Base-by-base conservation (phyloP, 2,797 vertebrate species). In the Pangasius macronema region DNA sequence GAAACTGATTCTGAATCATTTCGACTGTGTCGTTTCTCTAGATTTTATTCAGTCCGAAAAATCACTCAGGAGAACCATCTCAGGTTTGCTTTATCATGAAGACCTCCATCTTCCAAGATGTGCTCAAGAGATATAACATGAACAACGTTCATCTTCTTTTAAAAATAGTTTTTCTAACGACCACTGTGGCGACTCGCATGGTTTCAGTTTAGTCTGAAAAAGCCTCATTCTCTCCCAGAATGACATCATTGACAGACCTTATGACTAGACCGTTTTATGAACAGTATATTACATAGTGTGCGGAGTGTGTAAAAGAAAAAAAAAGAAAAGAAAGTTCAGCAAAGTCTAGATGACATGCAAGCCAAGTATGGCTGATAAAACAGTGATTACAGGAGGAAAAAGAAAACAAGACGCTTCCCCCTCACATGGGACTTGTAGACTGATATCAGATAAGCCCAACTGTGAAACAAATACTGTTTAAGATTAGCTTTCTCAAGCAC, bases 401-500 rank as follows among this genome's bases (percentile, higher is more conserved):
- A 90, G 89, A 91, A 92, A 93, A 93, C 92, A 93, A 88, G 73
- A 84, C 63, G 88, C n/a, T 91, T 90, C 75, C 65, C 82, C 84
- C 65, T 91, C 85, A 90, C 93, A 90, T 86, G 92, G 95, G 94
- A 94, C 93, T 94, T 89, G 87, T 83, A 91, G 80, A 87, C 55
- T 46, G 39, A 88, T 84, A 89, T 90, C 90, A 89, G 91, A 91
- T 89, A 89, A 92, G 90, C 77, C 85, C 79, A 85, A 86, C 89
- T 88, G 86, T 83, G 84, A 90, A 89, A 91, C 86, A 89, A 91
- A 90, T 93, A 94, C 91, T 90, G 89, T 92, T 90, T 87, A 87
- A 85, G 67, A 87, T 93, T 91, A 94, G 92, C 92, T 91, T 91
- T 92, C 92, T 93, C 90, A 94, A 94, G 91, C 85, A 70, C 84